A percentile compares a stretch with the other conserved stretches of the same genome.
Evolutionary conservation across 2,888 invertebrate species (phyloP).

Genomic region (Unio pictorum): DNA sequence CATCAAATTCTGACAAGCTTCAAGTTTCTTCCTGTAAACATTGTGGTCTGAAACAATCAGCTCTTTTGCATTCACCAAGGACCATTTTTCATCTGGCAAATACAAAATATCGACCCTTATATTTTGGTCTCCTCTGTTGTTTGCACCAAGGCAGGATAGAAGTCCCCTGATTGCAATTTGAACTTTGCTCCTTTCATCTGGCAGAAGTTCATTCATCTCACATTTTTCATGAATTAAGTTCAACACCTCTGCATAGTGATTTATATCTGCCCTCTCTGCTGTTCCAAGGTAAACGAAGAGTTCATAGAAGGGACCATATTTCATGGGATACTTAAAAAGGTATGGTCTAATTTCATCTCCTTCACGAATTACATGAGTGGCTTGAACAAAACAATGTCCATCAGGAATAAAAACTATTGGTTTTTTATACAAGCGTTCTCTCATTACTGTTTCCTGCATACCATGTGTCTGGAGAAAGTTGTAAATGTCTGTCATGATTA

Average conservation of each 20-base stretch:
- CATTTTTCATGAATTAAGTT: neutral
- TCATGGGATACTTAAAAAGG: slow-evolving; percentile 6
- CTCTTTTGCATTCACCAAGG: slow-evolving; percentile 12
- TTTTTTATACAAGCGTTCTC: neutral
- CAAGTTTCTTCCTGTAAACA: slow-evolving; percentile 8
- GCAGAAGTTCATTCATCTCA: no score
- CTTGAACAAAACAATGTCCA: slow-evolving; percentile 3
- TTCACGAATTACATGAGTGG: slow-evolving; percentile 3
- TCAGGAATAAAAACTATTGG: slow-evolving; percentile 13
- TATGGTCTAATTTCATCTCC: slow-evolving; percentile 12
- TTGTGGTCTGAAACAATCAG: slow-evolving; percentile 22
- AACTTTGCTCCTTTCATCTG: no score
- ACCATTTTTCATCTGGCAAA: slow-evolving; percentile 5
- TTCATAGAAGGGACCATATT: slow-evolving; percentile 3
- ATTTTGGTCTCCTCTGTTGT: no score
- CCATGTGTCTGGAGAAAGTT: neutral
- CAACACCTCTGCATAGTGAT: slow-evolving; percentile 8
- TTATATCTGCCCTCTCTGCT: neutral
- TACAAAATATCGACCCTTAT: slow-evolving; percentile 6
- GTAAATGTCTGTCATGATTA: slow-evolving; percentile 1
- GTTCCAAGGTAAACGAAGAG: slow-evolving; percentile 14
- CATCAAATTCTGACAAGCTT: slow-evolving; percentile 2
- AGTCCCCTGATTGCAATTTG: no score
- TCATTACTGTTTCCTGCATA: no score
- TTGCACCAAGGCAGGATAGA: no score